Conservation (phyloP, 2,113 vertebrate species). For the Xyliphius kryptos region DNA sequence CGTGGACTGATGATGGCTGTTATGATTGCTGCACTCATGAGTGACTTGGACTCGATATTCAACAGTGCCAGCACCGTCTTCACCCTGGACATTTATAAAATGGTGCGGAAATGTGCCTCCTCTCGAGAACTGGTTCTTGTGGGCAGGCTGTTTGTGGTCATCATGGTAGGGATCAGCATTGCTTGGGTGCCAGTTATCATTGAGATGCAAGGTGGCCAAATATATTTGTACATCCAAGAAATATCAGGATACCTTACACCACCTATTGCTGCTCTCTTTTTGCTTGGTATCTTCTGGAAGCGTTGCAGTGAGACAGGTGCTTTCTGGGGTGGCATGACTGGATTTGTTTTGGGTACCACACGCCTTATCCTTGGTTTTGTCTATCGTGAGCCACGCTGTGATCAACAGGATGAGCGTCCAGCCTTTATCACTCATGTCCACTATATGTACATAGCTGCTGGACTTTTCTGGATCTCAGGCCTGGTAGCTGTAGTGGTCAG, state of each 20-base stretch:
- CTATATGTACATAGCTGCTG: slow-evolving; percentile 93
- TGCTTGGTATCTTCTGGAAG: slow-evolving; percentile 93
- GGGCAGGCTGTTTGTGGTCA: slow-evolving; percentile 85
- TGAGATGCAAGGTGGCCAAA: slow-evolving; percentile 98
- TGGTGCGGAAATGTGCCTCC: slow-evolving; percentile 68
- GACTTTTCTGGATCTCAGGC: slow-evolving; percentile 88
- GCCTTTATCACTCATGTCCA: slow-evolving; percentile 79
- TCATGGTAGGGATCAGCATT: slow-evolving; percentile 94
- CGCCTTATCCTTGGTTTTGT: slow-evolving; percentile 83
- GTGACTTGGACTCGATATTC: slow-evolving; percentile 96
- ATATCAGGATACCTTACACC: slow-evolving; percentile 93
- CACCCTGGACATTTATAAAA: slow-evolving; percentile 93
- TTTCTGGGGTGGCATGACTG: slow-evolving; percentile 89
- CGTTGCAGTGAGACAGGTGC: slow-evolving; percentile 92
- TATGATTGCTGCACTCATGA: slow-evolving; percentile 98
- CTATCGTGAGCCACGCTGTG: slow-evolving; percentile 83
- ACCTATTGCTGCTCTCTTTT: slow-evolving; percentile 88
- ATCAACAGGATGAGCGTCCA: slow-evolving; percentile 83
- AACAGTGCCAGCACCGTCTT: slow-evolving; percentile 98
- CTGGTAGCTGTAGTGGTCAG: slow-evolving; percentile 79
- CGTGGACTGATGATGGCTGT: slow-evolving; percentile 98
- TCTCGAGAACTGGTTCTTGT: slow-evolving; percentile 87
- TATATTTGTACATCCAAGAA: slow-evolving; percentile 98
- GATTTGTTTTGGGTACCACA: slow-evolving; percentile 75
- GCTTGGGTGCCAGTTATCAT: slow-evolving; percentile 97